A percentile compares a stretch with the other conserved stretches of the same genome.
phyloP scores from a whole-genome alignment of 2,113 vertebrate genomes.

The Todiramphus chloris region DNA sequence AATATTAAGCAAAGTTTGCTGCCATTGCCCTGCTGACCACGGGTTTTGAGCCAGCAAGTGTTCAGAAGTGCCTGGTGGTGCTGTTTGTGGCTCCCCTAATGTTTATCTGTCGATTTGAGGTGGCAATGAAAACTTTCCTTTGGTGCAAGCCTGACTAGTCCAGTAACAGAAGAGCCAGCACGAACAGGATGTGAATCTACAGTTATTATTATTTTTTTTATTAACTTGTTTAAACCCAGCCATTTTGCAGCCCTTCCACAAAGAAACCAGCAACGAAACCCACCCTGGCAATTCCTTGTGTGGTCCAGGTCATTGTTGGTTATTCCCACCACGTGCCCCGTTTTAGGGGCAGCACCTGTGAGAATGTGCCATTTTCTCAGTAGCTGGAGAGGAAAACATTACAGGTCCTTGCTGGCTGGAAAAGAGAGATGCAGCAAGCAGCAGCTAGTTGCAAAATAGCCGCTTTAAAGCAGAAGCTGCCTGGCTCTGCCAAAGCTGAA shows the following conservation, averaged over 20 bases:
- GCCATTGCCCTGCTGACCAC: neutral
- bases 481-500: conserved; percentile 42
- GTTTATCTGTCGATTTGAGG: conserved; percentile 1
- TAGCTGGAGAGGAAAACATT: neutral
- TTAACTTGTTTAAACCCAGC: neutral
- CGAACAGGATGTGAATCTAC: neutral
- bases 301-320: neutral
- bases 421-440: conserved; percentile 30
- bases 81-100: conserved; percentile 4
- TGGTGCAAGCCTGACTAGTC: neutral
- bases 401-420: conserved; percentile 33
- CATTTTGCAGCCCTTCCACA: neutral
- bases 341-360: neutral
- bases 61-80: neutral
- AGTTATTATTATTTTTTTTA: neutral
- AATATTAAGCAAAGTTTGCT: conserved; percentile 13
- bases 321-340: neutral
- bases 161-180: neutral
- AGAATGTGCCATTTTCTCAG: neutral
- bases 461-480: conserved; percentile 56
- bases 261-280: neutral
- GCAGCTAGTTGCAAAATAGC: conserved; percentile 57
- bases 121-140: neutral
- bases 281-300: neutral
- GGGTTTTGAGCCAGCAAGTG: neutral